Base-by-base conservation (phyloP, 2,113 vertebrate genomes). In the Castor canadensis region DNA sequence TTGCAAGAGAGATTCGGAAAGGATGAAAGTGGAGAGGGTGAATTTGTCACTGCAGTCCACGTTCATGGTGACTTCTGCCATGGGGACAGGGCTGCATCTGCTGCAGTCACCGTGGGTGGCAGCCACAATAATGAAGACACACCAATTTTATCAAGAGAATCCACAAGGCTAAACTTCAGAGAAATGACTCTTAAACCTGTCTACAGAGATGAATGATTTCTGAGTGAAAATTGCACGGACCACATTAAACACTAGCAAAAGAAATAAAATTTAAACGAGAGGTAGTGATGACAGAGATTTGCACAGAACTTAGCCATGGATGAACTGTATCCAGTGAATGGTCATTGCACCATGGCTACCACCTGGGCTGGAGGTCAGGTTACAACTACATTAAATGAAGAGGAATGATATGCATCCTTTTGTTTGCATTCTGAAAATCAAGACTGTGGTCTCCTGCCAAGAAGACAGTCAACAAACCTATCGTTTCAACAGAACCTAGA, bases 291-390 rank as follows among this genome's bases (percentile, higher is more conserved):
- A 52, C 6, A 52, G 12, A 30, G 11, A 73, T 71, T 95, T 91
- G 93, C 80, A 93, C 86, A 22, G 52, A 91, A 94, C 84, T 93
- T 96, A 94, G 93, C 94, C 96, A 54, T 69, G n/a, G 54, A 96
- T 87, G 92, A 95, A 56, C 73, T 95, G 95, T 56, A 73, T 58
- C 52, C 77, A 69, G 90, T 89, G 79, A 94, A 95, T 56, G 22
- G 79, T 90, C n/a, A 87, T 62, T 40, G 79, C 69, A 93, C 89
- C 56, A 83, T 49, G 88, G 67, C 12, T 32, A 12, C 81, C 79
- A 86, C 54, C 52, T 64, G 67, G 96, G 67, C 82, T 95, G 56
- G 0, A 3, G 60, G 94, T 95, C 40, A n/a, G 67, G 93, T 67
- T 40, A 85, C 69, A 87, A 64, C 75, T 91, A 67, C 32, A 82